These are phyloP conservation scores for Eucidaris tribuloides DNA, from an alignment of 35 echinoderm and acorn worm species.

Conservation along the genomic window DNA sequence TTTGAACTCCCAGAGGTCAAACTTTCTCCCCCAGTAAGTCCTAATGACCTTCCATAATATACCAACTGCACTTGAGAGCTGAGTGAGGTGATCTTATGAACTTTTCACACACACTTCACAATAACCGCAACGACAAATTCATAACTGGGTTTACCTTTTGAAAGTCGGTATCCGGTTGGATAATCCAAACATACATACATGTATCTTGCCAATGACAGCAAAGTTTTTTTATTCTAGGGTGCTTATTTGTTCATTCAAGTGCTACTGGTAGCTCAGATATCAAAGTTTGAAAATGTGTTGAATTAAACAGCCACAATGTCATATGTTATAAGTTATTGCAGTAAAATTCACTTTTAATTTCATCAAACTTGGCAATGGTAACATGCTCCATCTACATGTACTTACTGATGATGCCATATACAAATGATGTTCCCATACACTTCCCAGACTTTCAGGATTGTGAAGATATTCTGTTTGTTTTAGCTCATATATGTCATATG, in stretches of 20 bases:
- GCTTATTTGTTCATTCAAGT: not conserved
- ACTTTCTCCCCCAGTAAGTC: too few relatives aligned
- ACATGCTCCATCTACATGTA: not conserved
- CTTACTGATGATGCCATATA: constrained; percentile 73
- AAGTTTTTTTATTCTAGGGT: too few relatives aligned
- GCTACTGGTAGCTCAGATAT: not conserved
- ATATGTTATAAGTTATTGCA: not conserved
- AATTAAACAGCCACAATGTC: not conserved
- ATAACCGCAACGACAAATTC: too few relatives aligned
- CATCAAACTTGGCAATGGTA: not conserved
- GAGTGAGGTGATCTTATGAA: too few relatives aligned
- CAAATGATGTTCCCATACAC: constrained; percentile 91
- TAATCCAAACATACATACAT: too few relatives aligned
- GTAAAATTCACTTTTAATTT: not conserved
- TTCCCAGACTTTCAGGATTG: constrained; percentile 84
- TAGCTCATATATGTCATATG: constrained; percentile 95
- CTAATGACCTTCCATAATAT: too few relatives aligned
- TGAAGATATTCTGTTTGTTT: constrained; percentile 66
- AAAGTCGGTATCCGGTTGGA: too few relatives aligned
- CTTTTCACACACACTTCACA: too few relatives aligned
- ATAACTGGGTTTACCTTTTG: too few relatives aligned
- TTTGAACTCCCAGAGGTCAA: too few relatives aligned
- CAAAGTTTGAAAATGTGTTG: not conserved
- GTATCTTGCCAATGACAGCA: too few relatives aligned
- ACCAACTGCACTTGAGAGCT: too few relatives aligned